phyloP scores from a whole-genome alignment of 2,113 vertebrate species.

The Ifrita kowaldi region DNA sequence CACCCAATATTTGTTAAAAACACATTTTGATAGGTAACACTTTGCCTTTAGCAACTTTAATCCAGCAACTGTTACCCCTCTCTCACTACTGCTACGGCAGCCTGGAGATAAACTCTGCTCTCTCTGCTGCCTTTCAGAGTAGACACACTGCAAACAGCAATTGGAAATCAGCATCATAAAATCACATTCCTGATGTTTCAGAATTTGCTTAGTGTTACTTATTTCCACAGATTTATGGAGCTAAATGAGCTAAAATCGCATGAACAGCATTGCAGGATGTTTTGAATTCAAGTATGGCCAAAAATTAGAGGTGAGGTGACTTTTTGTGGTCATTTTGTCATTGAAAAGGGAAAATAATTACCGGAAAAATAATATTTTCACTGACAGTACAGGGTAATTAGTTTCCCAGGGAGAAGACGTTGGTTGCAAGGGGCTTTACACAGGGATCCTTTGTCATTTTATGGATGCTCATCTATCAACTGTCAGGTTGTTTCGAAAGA shows the following conservation, averaged over 20 bases:
- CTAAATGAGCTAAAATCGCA: not conserved
- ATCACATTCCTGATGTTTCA: not conserved
- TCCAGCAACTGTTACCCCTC: not conserved
- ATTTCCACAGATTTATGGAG: not conserved
- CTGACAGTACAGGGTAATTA: slow-evolving; percentile 71
- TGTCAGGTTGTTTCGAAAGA: slow-evolving; percentile 83
- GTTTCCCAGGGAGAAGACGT: slow-evolving; percentile 81
- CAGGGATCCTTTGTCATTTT: slow-evolving; percentile 80
- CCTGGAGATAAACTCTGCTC: not conserved
- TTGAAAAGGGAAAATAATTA: slow-evolving; percentile 68
- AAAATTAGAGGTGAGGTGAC: not conserved
- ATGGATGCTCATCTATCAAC: slow-evolving; percentile 85
- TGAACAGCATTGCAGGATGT: not conserved
- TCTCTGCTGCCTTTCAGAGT: not conserved
- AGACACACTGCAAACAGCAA: not conserved
- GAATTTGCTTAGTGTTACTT: not conserved
- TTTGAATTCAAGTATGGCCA: not conserved
- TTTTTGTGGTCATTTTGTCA: slow-evolving; percentile 30
- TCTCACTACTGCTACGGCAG: not conserved
- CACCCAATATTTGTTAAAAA: not conserved
- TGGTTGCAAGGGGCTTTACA: slow-evolving; percentile 68
- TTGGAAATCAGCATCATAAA: not conserved
- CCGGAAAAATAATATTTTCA: slow-evolving; percentile 78
- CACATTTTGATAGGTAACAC: not conserved
- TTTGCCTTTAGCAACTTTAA: not conserved